These are phyloP conservation scores for Pampus argenteus DNA, from an alignment of 2,797 vertebrate species.

Conservation along the genomic window DNA sequence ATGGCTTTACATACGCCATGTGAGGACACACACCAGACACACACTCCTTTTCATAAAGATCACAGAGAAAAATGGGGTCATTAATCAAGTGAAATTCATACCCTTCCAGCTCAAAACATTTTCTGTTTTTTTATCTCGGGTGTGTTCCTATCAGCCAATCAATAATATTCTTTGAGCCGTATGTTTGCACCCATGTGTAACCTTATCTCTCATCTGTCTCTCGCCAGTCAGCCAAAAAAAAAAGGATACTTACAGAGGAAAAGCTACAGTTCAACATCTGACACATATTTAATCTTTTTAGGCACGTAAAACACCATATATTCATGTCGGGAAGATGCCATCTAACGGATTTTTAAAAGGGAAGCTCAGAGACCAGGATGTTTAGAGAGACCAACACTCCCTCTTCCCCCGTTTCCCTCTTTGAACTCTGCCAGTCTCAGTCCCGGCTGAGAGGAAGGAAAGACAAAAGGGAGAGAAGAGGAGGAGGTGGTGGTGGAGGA, in stretches of 20 bases:
- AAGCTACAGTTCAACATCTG: too few relatives aligned
- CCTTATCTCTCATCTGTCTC: background rate
- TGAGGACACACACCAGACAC: background rate
- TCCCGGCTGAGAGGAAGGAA: slow-evolving; percentile 58
- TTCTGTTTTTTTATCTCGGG: background rate
- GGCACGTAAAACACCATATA: background rate
- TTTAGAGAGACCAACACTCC: slow-evolving; percentile 41
- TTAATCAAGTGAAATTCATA: background rate
- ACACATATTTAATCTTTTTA: background rate
- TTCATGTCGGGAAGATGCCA: slow-evolving; percentile 16
- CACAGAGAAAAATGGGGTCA: too few relatives aligned
- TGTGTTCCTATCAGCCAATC: slow-evolving; percentile 21
- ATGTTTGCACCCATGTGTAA: background rate
- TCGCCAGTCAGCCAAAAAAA: too few relatives aligned
- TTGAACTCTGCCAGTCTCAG: slow-evolving; percentile 44
- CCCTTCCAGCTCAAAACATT: background rate
- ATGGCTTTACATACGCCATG: background rate
- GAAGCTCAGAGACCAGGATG: slow-evolving; percentile 56
- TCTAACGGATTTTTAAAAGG: slow-evolving; percentile 22
- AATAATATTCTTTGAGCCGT: slow-evolving; percentile 28
- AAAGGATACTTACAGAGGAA: too few relatives aligned
- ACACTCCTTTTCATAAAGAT: background rate
- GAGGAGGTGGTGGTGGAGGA: slow-evolving; percentile 12
- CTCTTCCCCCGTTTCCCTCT: slow-evolving; percentile 45
- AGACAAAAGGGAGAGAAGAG: slow-evolving; percentile 16